Conservation (phyloP, 2,797 vertebrate genomes). For the Girardinus metallicus region DNA sequence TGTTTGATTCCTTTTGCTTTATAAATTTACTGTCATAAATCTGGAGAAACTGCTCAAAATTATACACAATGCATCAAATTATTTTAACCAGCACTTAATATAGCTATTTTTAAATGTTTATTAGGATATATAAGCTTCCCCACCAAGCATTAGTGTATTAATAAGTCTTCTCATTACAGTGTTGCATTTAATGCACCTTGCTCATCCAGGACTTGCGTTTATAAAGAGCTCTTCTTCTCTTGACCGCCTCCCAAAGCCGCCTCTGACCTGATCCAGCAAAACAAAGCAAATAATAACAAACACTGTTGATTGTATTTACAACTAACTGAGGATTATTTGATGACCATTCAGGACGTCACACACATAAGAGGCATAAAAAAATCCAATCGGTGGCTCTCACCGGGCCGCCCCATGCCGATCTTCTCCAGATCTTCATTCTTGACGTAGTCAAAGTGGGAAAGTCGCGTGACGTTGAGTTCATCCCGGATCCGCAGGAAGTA, state of each 20-base stretch:
- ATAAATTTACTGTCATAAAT: not conserved
- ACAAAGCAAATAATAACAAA: not conserved
- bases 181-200: slow-evolving; percentile 82
- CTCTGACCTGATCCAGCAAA: slow-evolving; percentile 85
- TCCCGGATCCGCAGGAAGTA: slow-evolving; percentile 94
- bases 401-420: slow-evolving; percentile 97
- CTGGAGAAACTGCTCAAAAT: not conserved
- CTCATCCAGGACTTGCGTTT: slow-evolving; percentile 99
- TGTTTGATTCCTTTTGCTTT: not conserved
- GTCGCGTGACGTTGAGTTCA: slow-evolving; percentile 94
- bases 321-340: not conserved
- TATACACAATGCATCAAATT: not conserved
- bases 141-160: not conserved
- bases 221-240: slow-evolving; percentile 91
- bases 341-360: not conserved
- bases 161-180: not conserved
- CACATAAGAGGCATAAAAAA: not conserved
- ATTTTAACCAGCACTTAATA: not conserved
- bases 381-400: slow-evolving; percentile 49
- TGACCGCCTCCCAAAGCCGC: slow-evolving; percentile 96
- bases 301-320: not conserved
- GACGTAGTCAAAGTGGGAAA: slow-evolving; percentile 98
- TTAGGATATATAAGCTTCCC: not conserved
- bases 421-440: slow-evolving; percentile 99
- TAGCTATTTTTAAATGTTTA: not conserved